Evolutionary conservation across 2,113 vertebrate genomes (phyloP).

Genomic region (Spheniscus mendiculus): DNA sequence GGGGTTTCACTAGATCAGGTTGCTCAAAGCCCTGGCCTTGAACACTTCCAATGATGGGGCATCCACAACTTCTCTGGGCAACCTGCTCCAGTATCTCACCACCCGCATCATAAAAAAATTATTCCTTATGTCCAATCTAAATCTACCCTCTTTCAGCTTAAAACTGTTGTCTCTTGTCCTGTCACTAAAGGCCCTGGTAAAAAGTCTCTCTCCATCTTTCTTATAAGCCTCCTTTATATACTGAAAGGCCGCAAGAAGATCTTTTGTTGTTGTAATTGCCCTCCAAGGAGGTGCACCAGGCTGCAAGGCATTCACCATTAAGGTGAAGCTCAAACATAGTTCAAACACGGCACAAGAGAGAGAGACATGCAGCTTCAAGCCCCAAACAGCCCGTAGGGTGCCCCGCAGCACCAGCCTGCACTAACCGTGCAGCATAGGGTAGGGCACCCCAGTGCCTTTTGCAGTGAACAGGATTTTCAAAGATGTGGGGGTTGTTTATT

Average conservation of each 20-base stretch:
- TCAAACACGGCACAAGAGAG: background rate
- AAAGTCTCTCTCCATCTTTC: background rate
- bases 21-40: background rate
- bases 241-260: background rate
- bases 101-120: background rate
- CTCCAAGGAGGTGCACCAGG: background rate
- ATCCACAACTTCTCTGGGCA: background rate
- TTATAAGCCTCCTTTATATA: background rate
- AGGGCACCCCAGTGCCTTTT: background rate
- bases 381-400: rapidly evolving
- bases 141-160: background rate
- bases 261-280: background rate
- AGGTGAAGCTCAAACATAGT: background rate
- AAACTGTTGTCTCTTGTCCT: background rate
- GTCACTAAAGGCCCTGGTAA: background rate
- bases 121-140: background rate
- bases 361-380: background rate
- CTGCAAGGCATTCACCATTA: background rate
- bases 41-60: background rate
- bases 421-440: background rate
- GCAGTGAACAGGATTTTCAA: background rate
- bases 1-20: background rate
- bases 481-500: background rate
- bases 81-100: background rate
- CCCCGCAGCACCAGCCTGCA: rapidly evolving